Evolutionary conservation across 1,140 invertebrate species (phyloP), one percentile per base, ranked within the genome.

Genomic region (Hestina assimilis): DNA sequence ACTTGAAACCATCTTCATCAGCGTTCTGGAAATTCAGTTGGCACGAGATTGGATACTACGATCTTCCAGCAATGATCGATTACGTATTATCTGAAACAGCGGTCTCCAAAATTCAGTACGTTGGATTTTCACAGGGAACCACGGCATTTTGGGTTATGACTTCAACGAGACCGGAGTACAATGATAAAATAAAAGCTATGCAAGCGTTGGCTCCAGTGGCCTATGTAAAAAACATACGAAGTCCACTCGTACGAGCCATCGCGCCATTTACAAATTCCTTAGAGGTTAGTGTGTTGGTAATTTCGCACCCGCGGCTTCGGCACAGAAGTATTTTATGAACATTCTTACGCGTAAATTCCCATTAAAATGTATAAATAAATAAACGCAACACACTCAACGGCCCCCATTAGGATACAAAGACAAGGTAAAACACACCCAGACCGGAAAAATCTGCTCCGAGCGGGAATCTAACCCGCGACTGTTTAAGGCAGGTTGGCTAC

Each of bases 31-130:
- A 91, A 54, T 94, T 92, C 67, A 91, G 79, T 35, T 94, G 90
- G 89, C 92, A 94, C 68, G 92, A 95, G 70, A 93, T 94, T 87
- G 95, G 93, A 3, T 86, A 89, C 2, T 92, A 92, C 50, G 95
- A 97, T 80, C 59, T 96, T 6, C 94, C 95, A 11, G 93, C 95
- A 0, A 92, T 93, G 89, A 92, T 97, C 3, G 92, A 96, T 60
- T 91, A 93, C 59, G 87, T 94, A 8, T 72, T 94, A 9, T 80
- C 90, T 54, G 93, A 51, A 66, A 91, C 42, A 17, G 59, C 40
- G 92, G 92, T 20, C 66, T 69, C 0, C 45, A 89, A 64, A 43
- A 89, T 79, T 3, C 95, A 90, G 57, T 93, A 93, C 63, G 77
- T 93, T 9, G 93, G 87, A 46, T 83, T 90, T 38, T 91, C 90